Evolutionary conservation across 30 jellyfish, hydroid and myxozoan genomes (phyloP), one percentile per base, ranked within the genome.

Genomic region (Mastigias papua): DNA sequence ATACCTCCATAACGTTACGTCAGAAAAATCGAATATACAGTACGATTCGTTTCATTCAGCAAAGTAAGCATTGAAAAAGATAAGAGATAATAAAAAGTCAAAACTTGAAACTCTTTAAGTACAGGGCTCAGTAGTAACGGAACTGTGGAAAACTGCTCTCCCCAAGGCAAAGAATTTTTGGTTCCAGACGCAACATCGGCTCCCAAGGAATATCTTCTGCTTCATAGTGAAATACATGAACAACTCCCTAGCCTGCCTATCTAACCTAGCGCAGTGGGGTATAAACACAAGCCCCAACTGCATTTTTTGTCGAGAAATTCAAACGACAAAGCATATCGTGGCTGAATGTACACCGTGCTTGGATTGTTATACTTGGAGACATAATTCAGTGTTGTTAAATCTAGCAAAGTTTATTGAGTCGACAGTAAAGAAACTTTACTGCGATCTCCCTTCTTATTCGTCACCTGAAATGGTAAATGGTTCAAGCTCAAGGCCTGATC

Each of bases 181-280:
- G 79, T 67, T 67, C 79, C 79, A 67, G 79, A 67, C 50, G 79
- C 73, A 61, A 61, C 73, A 61, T 61, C 33, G 73, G 29, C 73
- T 61, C 20, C 73, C 73, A 61, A 61, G 73, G 21, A 61, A 61
- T 20, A 61, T 61, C 20, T 61, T 61, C 73, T 61, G 73, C 73
- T 61, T 61, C 33, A 61, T 25, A 61, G 73, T 61, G n/a, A n/a
- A n/a, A n/a, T n/a, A n/a, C n/a, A n/a, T n/a, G n/a, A 67, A 67
- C 79, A 67, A 67, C 79, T 67, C 79, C 79, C 79, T 67, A 67
- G 79, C 79, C 79, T 67, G 79, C 50, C 79, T 61, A 27, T 61
- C 73, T 61, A 61, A 20, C 73, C 73, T 61, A 61, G 73, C 73
- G 73, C 9, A 25, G 21, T 61, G 73, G 73, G 73, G 73, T 61